Base-by-base conservation (phyloP, 2,888 invertebrate genomes). In the Chrysotoxum bicinctum region DNA sequence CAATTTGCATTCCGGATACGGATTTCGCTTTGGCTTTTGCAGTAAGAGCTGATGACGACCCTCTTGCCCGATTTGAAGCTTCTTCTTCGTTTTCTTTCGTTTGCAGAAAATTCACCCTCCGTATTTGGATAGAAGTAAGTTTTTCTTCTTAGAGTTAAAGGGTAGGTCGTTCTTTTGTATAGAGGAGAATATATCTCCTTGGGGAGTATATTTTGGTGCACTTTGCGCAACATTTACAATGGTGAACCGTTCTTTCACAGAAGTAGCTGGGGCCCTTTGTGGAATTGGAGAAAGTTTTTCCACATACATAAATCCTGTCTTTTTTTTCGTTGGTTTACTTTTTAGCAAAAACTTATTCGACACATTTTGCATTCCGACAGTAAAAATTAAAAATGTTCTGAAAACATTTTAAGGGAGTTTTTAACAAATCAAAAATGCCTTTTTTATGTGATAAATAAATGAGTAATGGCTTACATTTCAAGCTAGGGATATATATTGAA, bases 1-100 rank as follows among this genome's bases (percentile, higher is more conserved):
- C 66, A 66, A 66, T 66, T 66, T 66, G 66, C 66, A 66, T 66
- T 50, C 66, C 32, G 48, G 66, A 50, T 35, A 50, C 66, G 66
- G 50, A 21, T 50, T 66, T 35, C 19, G 48, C 48, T 50, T 66
- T 50, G 66, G 66, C 32, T 66, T 50, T 66, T 66, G 50, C 48
- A 66, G 64, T 45, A 66, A 45, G 23, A 50, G 35, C 16, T 32
- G 19, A 48, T 48, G 64, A 30, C 32, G 26, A 21, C 66, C 48
- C 26, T 16, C 26, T 58, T 16, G 14, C 7, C 7, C 21, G 40
- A 66, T 16, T 21, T 48, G 32, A 3, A 10, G 32, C 14, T 45
- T 64, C 1, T 35, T 48, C 8, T 66, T 21, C 14, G 32, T 14
- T 21, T 30, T 45, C 16, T 37, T 45, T n/a, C n/a, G n/a, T 21